phyloP scores from a whole-genome alignment of 2,797 vertebrate species.

The Channallabes apus region DNA sequence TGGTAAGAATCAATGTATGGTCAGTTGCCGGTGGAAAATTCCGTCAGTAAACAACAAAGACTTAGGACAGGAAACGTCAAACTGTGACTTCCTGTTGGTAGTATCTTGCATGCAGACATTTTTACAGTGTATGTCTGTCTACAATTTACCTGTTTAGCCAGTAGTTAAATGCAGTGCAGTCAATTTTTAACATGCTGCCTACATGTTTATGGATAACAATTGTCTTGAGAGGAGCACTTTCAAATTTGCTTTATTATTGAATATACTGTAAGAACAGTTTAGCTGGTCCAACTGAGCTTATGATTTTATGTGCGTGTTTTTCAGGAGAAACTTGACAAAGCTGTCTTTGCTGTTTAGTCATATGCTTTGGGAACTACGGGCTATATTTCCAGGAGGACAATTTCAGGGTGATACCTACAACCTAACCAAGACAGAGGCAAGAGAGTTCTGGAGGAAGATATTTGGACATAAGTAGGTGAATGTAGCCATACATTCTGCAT shows the following conservation, averaged over 20 bases:
- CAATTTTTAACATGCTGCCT: not conserved
- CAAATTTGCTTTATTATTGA: not conserved
- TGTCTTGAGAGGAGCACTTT: not conserved
- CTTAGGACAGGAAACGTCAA: slow-evolving; percentile 59
- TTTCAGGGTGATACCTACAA: slow-evolving; percentile 79
- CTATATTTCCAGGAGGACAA: slow-evolving; percentile 74
- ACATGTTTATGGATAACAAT: not conserved
- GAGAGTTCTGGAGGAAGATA: slow-evolving; percentile 77
- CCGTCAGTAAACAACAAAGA: slow-evolving; percentile 37
- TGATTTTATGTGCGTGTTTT: slow-evolving; percentile 16
- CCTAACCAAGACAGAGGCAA: slow-evolving; percentile 72
- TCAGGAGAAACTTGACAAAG: slow-evolving; percentile 84
- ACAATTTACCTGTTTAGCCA: not conserved
- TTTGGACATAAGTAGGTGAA: slow-evolving; percentile 78
- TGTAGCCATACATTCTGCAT: not conserved
- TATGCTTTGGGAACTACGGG: slow-evolving; percentile 80
- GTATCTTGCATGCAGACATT: slow-evolving; percentile 28
- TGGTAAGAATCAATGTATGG: slow-evolving; percentile 26
- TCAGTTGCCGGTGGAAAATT: slow-evolving; percentile 59
- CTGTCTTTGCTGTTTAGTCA: slow-evolving; percentile 87
- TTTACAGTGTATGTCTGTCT: not conserved
- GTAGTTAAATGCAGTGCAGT: not conserved
- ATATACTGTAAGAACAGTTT: not conserved
- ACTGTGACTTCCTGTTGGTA: slow-evolving; percentile 57
- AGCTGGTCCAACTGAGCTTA: not conserved